Evolutionary conservation across 1,140 invertebrate species (phyloP).

Genomic region (Drosophila santomea): DNA sequence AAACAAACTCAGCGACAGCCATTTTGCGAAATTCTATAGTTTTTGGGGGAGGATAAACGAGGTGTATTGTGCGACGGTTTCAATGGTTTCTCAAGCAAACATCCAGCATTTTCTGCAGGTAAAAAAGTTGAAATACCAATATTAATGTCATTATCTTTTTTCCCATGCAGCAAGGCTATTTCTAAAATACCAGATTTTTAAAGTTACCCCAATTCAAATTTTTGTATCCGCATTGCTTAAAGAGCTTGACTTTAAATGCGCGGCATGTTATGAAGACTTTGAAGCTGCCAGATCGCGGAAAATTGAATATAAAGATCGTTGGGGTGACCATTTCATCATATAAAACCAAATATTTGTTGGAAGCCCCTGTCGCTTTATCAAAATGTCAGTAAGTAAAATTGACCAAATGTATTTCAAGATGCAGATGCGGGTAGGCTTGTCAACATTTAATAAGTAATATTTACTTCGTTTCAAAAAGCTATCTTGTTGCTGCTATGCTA

Average conservation of each 20-base stretch:
- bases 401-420: too few species aligned
- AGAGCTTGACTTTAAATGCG: background rate
- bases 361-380: too few species aligned
- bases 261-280: background rate
- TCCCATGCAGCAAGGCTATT: background rate
- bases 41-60: slow-evolving; percentile 35
- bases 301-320: background rate
- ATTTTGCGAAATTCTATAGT: slow-evolving; percentile 53
- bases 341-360: background rate
- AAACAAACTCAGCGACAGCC: slow-evolving; percentile 58
- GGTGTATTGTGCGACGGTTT: slow-evolving; percentile 46
- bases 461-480: too few species aligned
- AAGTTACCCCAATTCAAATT: background rate
- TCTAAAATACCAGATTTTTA: background rate
- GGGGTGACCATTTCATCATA: background rate
- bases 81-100: slow-evolving; percentile 30
- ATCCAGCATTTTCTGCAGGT: slow-evolving; percentile 63
- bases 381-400: too few species aligned
- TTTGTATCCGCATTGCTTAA: too few species aligned
- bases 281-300: slow-evolving; percentile 10
- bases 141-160: slow-evolving; percentile 4
- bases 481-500: too few species aligned
- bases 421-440: too few species aligned
- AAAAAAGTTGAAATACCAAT: background rate
- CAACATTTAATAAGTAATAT: too few species aligned